Base-by-base conservation (phyloP, 2,797 vertebrate genomes). In the Paedocypris micromegethes region DNA sequence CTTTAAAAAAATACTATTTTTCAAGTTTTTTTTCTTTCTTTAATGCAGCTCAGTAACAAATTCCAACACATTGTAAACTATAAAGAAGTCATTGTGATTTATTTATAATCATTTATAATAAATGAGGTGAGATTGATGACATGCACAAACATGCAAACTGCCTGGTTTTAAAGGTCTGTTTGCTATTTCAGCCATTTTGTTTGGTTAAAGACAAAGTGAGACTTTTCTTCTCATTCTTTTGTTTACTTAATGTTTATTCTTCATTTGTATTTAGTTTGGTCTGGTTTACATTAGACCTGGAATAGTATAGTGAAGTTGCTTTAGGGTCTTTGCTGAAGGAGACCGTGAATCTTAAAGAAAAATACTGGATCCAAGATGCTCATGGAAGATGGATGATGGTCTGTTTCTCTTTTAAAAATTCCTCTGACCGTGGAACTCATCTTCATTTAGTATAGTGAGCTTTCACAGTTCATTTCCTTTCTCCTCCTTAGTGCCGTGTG, bases 401-500 rank as follows among this genome's bases (percentile, higher is more conserved):
- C 8, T 44, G 48, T 52, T 63, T 64, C 51, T n/a, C 53, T 50
- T 61, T 57, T 5, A 9, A 5, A 23, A 23, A 23, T 23, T 23
- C 47, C 41, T 52, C 45, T 55, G 54, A 6, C 38, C 6, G 41
- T 4, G 7, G 41, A 65, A 39, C 4, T 3, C 4, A 41, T 56
- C 4, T 4, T 52, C 2, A 5, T 43, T 48, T 66, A 39, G 7
- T n/a, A 54, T 59, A 72, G 9, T 55, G 6, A 8, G 40, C 55
- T 56, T 53, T 38, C 38, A 40, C 4, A 47, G 48, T 55, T 41
- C 59, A 9, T 41, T 48, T 64, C 52, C 9, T 58, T 48, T 49
- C 37, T 47, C 37, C 49, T 68, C 68, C 64, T 69, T 62, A 56
- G 64, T 59, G 63, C 64, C 50, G 38, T 54, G 23, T 23, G 23